Evolutionary conservation across 92 coral and sea anemone species (phyloP).

Genomic region (Chrysogorgia sp.): DNA sequence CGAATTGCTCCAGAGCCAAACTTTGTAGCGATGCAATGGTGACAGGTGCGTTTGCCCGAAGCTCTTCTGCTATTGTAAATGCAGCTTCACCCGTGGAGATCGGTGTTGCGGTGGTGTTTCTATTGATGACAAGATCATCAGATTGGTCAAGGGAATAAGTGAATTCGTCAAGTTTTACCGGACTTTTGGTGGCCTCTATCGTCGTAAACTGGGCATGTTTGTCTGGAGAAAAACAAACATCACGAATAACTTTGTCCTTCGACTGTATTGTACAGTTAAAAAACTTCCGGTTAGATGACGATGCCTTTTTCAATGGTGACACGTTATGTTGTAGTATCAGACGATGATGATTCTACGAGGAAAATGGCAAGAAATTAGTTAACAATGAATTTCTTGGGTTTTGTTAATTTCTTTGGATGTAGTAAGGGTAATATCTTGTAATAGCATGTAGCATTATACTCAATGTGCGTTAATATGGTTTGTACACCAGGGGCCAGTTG

Average conservation of each 20-base stretch:
- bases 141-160: conserved; percentile 10
- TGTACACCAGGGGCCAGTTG: no score
- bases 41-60: conserved; percentile 11
- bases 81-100: not conserved
- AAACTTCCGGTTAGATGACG: conserved; percentile 2
- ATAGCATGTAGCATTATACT: no score
- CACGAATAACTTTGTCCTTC: conserved; percentile 1
- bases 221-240: conserved; percentile 31
- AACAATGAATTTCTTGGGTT: no score
- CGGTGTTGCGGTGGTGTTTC: conserved; percentile 10
- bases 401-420: no score
- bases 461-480: no score
- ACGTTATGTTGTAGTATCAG: no score
- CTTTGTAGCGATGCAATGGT: conserved; percentile 25
- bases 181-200: conserved; percentile 2
- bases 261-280: conserved; percentile 22
- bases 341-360: no score
- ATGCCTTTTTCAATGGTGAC: no score
- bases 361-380: no score
- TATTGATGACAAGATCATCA: conserved; percentile 27
- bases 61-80: conserved; percentile 21
- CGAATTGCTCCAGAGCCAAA: conserved; percentile 36
- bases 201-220: conserved; percentile 25
- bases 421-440: no score
- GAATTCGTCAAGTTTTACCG: conserved; percentile 19